Conservation (phyloP, 1,140 invertebrate species). For the Delia radicum region DNA sequence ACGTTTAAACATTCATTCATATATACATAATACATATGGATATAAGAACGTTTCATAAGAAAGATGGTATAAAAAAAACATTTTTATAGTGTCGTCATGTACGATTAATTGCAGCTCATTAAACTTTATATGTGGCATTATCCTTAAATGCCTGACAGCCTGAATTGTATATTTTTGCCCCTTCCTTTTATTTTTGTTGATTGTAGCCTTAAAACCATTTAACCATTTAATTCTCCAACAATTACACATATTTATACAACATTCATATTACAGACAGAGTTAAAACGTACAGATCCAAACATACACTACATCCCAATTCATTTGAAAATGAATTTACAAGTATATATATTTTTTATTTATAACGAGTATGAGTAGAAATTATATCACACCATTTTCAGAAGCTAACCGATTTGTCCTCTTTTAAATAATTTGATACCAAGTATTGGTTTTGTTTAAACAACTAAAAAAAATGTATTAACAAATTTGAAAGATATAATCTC, state of each 20-base stretch:
- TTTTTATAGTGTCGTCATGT: slow-evolving; percentile 29
- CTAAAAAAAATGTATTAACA: too few species aligned
- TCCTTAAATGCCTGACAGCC: slow-evolving; percentile 25
- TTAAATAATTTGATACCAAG: too few species aligned
- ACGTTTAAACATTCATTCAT: neutral
- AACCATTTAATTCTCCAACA: neutral
- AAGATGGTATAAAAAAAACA: neutral
- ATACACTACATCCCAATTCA: too few species aligned
- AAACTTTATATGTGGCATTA: slow-evolving; percentile 29
- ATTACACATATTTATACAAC: slow-evolving; percentile 2
- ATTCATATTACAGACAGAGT: neutral
- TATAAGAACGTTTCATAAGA: too few species aligned
- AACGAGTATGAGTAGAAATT: too few species aligned
- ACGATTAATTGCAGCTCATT: slow-evolving; percentile 32
- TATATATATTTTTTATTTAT: too few species aligned
- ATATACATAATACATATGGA: neutral
- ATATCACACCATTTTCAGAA: too few species aligned
- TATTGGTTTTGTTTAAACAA: too few species aligned
- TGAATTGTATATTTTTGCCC: neutral
- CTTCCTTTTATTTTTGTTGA: neutral
- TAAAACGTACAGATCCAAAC: too few species aligned
- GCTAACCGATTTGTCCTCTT: too few species aligned
- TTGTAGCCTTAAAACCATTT: slow-evolving; percentile 1
- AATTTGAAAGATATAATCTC: too few species aligned
- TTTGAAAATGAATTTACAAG: too few species aligned